These are phyloP conservation scores for Hirundichthys speculiger DNA, from an alignment of 2,113 vertebrate species.

Conservation along the genomic window DNA sequence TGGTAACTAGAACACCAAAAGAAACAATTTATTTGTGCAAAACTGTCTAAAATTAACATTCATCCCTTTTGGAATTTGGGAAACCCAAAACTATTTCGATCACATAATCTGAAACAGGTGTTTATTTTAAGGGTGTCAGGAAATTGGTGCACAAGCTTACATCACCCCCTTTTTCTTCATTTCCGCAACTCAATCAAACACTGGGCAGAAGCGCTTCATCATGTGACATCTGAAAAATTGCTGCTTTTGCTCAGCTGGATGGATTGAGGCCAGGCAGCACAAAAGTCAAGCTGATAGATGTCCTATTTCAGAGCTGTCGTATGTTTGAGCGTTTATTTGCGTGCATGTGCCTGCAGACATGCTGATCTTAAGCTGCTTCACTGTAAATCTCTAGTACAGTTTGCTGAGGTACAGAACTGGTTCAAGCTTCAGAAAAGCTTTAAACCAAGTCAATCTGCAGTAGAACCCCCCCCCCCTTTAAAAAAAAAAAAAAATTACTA, in stretches of 20 bases:
- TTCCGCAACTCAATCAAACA: slow-evolving; percentile 10
- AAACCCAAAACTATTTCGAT: background rate
- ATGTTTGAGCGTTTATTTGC: slow-evolving; percentile 11
- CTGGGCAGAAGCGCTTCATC: slow-evolving; percentile 26
- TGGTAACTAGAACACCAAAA: slow-evolving; percentile 2
- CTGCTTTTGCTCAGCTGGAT: slow-evolving; percentile 25
- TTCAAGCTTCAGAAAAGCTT: too few species aligned
- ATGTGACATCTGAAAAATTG: slow-evolving; percentile 47
- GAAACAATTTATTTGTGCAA: background rate
- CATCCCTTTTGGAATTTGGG: background rate
- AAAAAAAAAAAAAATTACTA: slow-evolving; percentile 25
- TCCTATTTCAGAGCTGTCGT: slow-evolving; percentile 43
- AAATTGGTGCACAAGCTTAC: background rate
- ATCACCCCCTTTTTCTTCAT: slow-evolving; percentile 7
- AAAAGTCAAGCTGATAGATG: slow-evolving; percentile 53
- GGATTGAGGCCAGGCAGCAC: slow-evolving; percentile 49
- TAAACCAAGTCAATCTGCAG: slow-evolving; percentile 12
- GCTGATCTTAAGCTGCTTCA: too few species aligned
- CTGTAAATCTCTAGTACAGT: too few species aligned
- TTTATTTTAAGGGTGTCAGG: background rate
- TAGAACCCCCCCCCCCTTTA: background rate
- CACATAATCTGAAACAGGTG: too few species aligned
- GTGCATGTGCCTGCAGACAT: too few species aligned
- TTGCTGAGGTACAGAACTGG: too few species aligned
- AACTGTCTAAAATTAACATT: slow-evolving; percentile 2